Base-by-base conservation (phyloP, 2,888 invertebrate species). In the Apoda limacodes region DNA sequence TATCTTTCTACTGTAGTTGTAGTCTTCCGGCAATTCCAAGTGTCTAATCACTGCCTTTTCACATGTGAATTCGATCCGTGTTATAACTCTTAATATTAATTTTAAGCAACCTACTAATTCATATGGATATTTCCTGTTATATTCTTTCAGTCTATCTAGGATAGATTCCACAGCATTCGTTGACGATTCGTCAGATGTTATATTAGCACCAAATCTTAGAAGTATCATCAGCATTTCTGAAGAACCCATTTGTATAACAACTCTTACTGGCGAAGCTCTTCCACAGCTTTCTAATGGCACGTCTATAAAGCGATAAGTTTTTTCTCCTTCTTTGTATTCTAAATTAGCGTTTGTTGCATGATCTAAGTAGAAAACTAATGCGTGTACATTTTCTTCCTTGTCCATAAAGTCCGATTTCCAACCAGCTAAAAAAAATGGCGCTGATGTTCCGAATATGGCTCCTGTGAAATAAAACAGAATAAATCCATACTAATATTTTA, bases 391-490 rank as follows among this genome's bases (percentile, higher is more conserved):
- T 52, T 93, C 93, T 53, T 91, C 89, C 59, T 88, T 83, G 52
- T 86, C 86, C 43, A 83, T 83, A 52, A 92, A 93, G 61, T 93
- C 93, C 42, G 93, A 91, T 52, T 92, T 90, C 93, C 93, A 93
- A 3, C 93, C 93, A 1, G 92, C 89, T 40, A 93, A 76, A 45
- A 91, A 89, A 51, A 91, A 89, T 0, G 93, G 90, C 2, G 91
- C 91, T 50, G 87, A 84, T 15, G 88, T 86, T 0, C 93, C 93
- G 48, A 93, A 90, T 38, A 93, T 84, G 6, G 93, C 92, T 3
- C 93, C 93, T 51, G 86, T 63, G 59, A 90, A 11, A 30, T 26
- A 28, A n/a, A 22, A 19, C 19, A 19, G 9, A 9, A 19, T 19
- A 9, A 6, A 19, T 19, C 6, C 9, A 13, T 26, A 19, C 9